phyloP scores from a whole-genome alignment of 2,797 vertebrate species.

The Hemitrygon akajei region DNA sequence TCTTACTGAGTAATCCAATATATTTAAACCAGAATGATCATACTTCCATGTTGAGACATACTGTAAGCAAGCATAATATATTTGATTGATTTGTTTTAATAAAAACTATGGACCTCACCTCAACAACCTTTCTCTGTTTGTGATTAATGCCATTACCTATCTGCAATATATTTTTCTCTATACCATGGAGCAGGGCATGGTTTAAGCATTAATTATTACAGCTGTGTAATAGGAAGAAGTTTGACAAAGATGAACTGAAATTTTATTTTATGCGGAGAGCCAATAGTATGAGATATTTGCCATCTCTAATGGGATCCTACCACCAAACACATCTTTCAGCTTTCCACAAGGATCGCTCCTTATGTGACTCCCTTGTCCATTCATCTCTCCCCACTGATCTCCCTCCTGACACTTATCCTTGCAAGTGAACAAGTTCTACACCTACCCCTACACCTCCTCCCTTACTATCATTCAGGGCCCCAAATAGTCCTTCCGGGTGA shows the following conservation, averaged over 20 bases:
- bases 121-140: constrained; percentile 15
- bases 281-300: too few species aligned
- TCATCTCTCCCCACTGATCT: too few species aligned
- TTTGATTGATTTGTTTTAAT: constrained; percentile 36
- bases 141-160: background rate
- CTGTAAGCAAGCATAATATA: constrained; percentile 5
- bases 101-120: constrained; percentile 24
- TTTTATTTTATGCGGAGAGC: background rate
- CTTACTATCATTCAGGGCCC: too few species aligned
- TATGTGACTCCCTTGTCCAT: too few species aligned
- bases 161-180: constrained; percentile 11
- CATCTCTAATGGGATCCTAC: too few species aligned
- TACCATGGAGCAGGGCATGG: background rate
- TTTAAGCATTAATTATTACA: constrained; percentile 9
- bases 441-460: too few species aligned
- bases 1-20: background rate
- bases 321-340: too few species aligned
- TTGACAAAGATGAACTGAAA: background rate
- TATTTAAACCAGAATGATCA: constrained; percentile 1
- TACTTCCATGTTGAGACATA: background rate
- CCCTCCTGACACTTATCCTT: too few species aligned
- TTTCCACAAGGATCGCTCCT: too few species aligned
- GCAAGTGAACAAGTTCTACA: too few species aligned
- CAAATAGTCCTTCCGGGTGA: too few species aligned
- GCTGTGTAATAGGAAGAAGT: background rate